Conservation (phyloP, 2,888 invertebrate species). For the Ophioninae sp. region DNA sequence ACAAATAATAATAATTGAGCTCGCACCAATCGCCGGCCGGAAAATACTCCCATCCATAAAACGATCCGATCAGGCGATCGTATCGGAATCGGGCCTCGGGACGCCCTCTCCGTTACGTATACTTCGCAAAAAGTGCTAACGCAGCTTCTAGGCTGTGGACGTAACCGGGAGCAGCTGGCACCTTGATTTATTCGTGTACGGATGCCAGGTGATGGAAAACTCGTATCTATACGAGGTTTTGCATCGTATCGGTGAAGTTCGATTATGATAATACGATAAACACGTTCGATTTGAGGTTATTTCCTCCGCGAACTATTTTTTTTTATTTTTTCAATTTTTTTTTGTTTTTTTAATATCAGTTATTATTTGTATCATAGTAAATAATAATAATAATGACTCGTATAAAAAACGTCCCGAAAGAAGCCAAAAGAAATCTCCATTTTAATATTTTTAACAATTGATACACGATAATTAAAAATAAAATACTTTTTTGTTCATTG, state of each 20-base stretch:
- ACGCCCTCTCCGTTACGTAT: conserved; percentile 9
- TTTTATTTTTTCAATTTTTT: neutral
- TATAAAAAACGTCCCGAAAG: too few species aligned
- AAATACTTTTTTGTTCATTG: neutral
- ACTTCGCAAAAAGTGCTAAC: conserved; percentile 11
- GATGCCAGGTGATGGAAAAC: conserved; percentile 63
- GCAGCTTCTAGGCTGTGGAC: conserved; percentile 38
- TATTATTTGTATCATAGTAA: neutral
- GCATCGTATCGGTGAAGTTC: neutral
- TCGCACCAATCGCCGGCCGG: conserved; percentile 21
- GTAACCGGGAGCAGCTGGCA: conserved; percentile 64
- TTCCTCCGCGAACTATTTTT: neutral
- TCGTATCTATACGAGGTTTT: conserved; percentile 19
- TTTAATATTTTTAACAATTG: too few species aligned
- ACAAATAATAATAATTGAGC: conserved; percentile 31
- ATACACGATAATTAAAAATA: neutral
- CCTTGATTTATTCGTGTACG: conserved; percentile 63
- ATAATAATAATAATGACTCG: too few species aligned
- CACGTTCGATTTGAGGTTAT: conserved; percentile 19
- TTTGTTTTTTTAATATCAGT: neutral
- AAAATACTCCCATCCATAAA: conserved; percentile 23
- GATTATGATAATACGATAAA: conserved; percentile 34
- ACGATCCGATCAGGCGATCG: conserved; percentile 34
- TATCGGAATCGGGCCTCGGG: conserved; percentile 13
- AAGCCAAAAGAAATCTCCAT: too few species aligned